A percentile compares a stretch with the other conserved stretches of the same genome.
phyloP scores from a whole-genome alignment of 2,888 invertebrate species.

The Sicus ferrugineus region DNA sequence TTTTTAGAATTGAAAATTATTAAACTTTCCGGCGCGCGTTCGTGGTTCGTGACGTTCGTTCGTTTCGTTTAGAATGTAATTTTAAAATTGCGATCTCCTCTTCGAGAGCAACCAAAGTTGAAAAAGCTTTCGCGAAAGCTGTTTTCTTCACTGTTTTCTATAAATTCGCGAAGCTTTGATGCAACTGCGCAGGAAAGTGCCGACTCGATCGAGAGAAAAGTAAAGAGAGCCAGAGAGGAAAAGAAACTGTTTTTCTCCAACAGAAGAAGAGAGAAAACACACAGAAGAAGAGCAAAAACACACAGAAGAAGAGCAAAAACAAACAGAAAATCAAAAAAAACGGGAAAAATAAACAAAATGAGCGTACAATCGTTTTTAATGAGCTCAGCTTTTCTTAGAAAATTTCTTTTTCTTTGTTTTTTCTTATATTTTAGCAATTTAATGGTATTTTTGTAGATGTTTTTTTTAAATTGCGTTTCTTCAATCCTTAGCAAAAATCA shows the following conservation, averaged over 20 bases:
- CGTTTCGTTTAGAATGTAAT: conserved; percentile 56
- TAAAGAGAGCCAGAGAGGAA: background rate
- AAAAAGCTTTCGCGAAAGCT: background rate
- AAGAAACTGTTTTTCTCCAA: too few species aligned
- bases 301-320: background rate
- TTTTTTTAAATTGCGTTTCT: background rate
- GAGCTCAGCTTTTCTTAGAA: conserved; percentile 35
- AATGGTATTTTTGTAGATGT: background rate
- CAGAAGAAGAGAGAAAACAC: too few species aligned
- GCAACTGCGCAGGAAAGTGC: too few species aligned
- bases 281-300: background rate
- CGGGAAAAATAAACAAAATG: background rate
- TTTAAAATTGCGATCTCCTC: background rate
- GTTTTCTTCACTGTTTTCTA: background rate
- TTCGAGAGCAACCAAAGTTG: background rate
- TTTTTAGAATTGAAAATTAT: background rate
- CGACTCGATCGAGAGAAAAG: background rate
- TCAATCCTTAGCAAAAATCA: background rate
- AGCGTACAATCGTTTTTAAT: conserved; percentile 9
- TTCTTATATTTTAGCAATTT: background rate
- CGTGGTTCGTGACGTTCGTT: conserved; percentile 55
- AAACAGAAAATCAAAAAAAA: background rate
- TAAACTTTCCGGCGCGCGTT: conserved; percentile 29
- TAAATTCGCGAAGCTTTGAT: background rate
- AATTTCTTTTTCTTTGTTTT: background rate